A percentile compares a stretch with the other conserved stretches of the same genome.
Conservation (phyloP, 2,113 vertebrate species). For the Notothenia rossii region DNA sequence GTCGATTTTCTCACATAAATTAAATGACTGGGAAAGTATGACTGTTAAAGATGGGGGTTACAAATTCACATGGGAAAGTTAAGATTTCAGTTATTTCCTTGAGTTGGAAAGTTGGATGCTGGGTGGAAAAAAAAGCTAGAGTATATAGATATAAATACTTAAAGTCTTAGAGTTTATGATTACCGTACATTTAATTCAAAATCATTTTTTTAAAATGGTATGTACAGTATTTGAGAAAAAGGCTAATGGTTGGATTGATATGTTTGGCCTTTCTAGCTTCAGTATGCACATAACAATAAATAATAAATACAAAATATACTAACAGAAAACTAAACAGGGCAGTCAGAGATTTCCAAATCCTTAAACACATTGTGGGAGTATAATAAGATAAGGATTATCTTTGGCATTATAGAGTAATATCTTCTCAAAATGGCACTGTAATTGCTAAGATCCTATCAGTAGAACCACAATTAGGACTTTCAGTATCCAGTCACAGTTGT, state of each 20-base stretch:
- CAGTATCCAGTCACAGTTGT: conserved; percentile 33
- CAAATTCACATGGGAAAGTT: conserved; percentile 22
- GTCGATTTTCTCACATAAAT: conserved; percentile 4
- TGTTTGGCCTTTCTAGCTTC: background rate
- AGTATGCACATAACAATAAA: background rate
- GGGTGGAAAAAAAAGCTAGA: conserved; percentile 1
- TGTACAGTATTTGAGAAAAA: background rate
- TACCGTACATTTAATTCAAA: conserved; percentile 7
- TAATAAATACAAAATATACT: background rate
- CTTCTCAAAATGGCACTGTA: conserved; percentile 24
- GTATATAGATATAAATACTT: conserved; percentile 38
- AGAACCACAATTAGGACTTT: conserved; percentile 7
- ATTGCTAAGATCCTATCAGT: conserved; percentile 38
- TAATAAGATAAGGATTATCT: conserved; percentile 15
- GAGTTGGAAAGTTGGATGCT: conserved; percentile 2
- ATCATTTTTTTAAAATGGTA: background rate
- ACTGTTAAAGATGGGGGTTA: conserved; percentile 11
- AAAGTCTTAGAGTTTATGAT: conserved; percentile 18
- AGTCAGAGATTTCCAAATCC: conserved; percentile 3
- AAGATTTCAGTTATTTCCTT: conserved; percentile 15
- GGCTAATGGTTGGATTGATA: background rate
- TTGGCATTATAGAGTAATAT: conserved; percentile 16
- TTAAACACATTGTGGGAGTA: conserved; percentile 12
- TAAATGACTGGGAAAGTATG: conserved; percentile 10
- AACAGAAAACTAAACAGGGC: background rate